Evolutionary conservation across 2,888 invertebrate species (phyloP).

Genomic region (Catocala fraxini): DNA sequence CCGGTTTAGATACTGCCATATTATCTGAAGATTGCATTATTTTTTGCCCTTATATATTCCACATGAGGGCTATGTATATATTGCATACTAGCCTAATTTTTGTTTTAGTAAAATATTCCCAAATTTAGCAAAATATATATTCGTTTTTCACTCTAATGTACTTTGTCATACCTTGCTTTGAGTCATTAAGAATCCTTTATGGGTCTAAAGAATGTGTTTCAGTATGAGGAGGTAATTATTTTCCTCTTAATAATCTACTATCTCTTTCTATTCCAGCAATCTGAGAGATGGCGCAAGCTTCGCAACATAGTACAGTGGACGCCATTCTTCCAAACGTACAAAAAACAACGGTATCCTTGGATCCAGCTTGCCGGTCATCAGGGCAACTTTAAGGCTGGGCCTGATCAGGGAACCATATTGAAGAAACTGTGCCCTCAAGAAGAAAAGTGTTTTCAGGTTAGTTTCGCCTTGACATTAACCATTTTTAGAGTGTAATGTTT

Average conservation of each 20-base stretch:
- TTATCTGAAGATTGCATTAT: too few relatives aligned
- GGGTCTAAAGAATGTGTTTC: too few relatives aligned
- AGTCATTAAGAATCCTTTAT: too few relatives aligned
- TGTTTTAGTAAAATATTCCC: too few relatives aligned
- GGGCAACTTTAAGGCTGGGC: constrained; percentile 97
- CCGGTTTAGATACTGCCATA: too few relatives aligned
- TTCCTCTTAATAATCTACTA: background rate
- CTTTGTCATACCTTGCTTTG: too few relatives aligned
- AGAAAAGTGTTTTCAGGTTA: constrained; percentile 94
- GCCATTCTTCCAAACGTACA: constrained; percentile 98
- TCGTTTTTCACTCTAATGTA: too few relatives aligned
- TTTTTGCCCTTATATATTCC: too few relatives aligned
- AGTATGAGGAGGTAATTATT: background rate
- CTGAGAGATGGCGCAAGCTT: constrained; percentile 96
- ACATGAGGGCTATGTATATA: too few relatives aligned
- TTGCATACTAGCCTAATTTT: too few relatives aligned
- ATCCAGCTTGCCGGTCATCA: constrained; percentile 98
- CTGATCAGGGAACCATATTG: constrained; percentile 97
- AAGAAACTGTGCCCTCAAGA: constrained; percentile 97
- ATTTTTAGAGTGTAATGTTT: too few relatives aligned
- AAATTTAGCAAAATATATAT: too few relatives aligned
- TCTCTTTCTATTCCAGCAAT: constrained; percentile 90
- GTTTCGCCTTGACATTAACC: constrained; percentile 11
- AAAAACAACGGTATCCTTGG: constrained; percentile 98
- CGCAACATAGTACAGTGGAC: constrained; percentile 98